Conservation (phyloP, 1,140 invertebrate species). For the Bombus sylvicola region DNA sequence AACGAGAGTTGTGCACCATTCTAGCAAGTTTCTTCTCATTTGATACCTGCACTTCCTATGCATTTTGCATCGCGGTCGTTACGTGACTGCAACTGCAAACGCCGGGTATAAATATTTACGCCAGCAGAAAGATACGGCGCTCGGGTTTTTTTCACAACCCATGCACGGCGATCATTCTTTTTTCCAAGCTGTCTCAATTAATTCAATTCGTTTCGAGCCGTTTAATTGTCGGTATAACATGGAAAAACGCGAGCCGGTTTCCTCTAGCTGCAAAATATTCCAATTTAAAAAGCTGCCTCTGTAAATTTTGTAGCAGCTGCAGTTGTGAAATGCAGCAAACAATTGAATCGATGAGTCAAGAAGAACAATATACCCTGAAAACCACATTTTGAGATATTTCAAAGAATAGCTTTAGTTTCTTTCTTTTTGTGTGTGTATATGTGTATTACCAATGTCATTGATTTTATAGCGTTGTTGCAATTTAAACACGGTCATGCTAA, state of each 20-base stretch:
- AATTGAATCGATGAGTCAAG: background rate
- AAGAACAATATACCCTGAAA: no score
- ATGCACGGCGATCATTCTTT: background rate
- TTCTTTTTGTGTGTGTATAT: no score
- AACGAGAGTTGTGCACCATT: background rate
- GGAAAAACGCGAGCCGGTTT: background rate
- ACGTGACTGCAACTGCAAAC: slow-evolving; percentile 23
- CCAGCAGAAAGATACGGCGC: background rate
- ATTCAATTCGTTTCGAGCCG: background rate
- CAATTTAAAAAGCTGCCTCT: background rate
- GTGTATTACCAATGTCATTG: no score
- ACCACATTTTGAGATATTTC: no score
- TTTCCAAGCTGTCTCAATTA: background rate
- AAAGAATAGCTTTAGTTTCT: no score
- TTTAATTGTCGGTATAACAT: background rate
- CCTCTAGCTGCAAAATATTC: no score
- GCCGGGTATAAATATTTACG: slow-evolving; percentile 24
- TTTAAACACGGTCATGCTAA: no score
- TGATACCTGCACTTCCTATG: background rate
- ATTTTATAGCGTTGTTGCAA: no score
- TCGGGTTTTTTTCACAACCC: background rate
- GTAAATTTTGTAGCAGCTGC: background rate
- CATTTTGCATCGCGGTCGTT: slow-evolving; percentile 24
- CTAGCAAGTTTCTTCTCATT: background rate
- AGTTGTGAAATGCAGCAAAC: background rate